Evolutionary conservation across 2,888 invertebrate genomes (phyloP).

Genomic region (Operophtera brumata): DNA sequence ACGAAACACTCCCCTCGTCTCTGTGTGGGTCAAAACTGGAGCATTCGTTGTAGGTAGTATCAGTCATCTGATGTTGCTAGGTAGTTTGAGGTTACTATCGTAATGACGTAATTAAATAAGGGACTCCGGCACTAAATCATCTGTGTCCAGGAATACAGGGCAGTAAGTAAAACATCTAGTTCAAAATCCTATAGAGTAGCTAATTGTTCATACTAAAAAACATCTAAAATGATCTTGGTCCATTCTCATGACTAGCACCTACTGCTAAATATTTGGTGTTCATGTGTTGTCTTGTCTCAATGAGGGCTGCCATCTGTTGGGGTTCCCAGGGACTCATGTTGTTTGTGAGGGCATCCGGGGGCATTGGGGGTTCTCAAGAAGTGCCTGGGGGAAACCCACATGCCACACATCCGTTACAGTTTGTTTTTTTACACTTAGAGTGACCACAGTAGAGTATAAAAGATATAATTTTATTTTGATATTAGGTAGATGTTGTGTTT

Average conservation of each 20-base stretch:
- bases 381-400: no score
- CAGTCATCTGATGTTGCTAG: conserved; percentile 20
- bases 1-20: conserved; percentile 11
- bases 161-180: neutral
- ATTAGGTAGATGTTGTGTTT: no score
- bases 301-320: no score
- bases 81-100: conserved; percentile 58
- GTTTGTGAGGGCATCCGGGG: no score
- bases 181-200: neutral
- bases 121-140: conserved; percentile 32
- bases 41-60: conserved; percentile 2
- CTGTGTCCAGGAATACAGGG: neutral
- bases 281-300: no score
- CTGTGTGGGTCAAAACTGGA: conserved; percentile 7
- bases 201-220: neutral
- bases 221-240: neutral
- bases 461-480: no score
- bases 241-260: neutral
- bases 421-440: no score
- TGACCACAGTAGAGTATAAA: no score
- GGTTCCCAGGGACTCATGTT: no score
- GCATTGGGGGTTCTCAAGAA: no score
- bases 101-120: conserved; percentile 56
- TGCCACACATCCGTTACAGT: no score
- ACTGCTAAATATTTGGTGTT: neutral